Percentiles rank a stretch among this genome's conserved stretches.
phyloP scores from a whole-genome alignment of 2,888 invertebrate species.

The Tachina lurida region DNA sequence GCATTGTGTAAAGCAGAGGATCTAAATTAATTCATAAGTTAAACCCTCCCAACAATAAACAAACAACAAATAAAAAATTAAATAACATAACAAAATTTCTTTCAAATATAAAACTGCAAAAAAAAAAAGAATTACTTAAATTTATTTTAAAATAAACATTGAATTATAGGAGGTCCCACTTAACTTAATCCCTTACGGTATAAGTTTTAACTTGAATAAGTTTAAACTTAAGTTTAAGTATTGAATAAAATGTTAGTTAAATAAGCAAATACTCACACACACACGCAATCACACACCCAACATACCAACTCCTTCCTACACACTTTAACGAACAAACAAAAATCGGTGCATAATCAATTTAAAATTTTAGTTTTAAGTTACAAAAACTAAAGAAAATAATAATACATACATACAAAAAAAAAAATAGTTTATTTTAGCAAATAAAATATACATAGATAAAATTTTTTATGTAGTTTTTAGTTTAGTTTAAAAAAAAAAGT shows the following conservation, averaged over 20 bases:
- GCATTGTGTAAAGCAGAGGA: constrained; percentile 70
- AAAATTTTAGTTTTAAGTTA: constrained; percentile 51
- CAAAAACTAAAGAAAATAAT: constrained; percentile 1
- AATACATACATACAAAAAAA: constrained; percentile 15
- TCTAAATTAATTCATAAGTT: constrained; percentile 72
- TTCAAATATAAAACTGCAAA: background rate
- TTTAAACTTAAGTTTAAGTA: constrained; percentile 45
- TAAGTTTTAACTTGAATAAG: constrained; percentile 63
- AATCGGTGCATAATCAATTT: constrained; percentile 71
- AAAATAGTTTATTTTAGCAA: constrained; percentile 47
- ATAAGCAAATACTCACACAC: constrained; percentile 26
- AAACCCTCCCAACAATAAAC: constrained; percentile 52
- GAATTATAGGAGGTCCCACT: constrained; percentile 16
- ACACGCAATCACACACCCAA: constrained; percentile 2
- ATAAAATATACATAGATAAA: constrained; percentile 13
- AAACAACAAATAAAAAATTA: constrained; percentile 28
- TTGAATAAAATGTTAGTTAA: constrained; percentile 49
- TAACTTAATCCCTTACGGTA: constrained; percentile 21
- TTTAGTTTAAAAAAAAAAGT: constrained; percentile 57
- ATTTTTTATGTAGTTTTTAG: constrained; percentile 60
- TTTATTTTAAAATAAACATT: background rate
- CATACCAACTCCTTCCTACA: constrained; percentile 1
- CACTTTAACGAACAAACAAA: constrained; percentile 46
- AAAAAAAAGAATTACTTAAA: constrained; percentile 30
- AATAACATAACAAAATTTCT: constrained; percentile 7